These are phyloP conservation scores for Takifugu flavidus DNA, from an alignment of 2,113 vertebrate genomes.

Conservation along the genomic window DNA sequence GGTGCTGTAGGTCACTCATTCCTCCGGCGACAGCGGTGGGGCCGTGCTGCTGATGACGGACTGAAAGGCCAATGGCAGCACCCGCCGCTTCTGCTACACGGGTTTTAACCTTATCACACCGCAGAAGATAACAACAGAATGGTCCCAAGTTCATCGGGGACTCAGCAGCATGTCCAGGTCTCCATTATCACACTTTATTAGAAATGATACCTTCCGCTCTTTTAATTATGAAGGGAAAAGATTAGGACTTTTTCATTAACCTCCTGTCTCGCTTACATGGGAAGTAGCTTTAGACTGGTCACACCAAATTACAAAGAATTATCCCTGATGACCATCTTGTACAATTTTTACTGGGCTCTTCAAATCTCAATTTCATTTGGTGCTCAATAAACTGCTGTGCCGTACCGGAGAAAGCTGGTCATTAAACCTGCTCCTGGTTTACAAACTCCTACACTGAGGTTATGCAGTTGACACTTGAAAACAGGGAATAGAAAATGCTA, in stretches of 20 bases:
- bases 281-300: slow-evolving; percentile 24
- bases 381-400: background rate
- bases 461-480: too few species aligned
- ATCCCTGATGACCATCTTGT: slow-evolving; percentile 20
- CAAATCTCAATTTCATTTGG: slow-evolving; percentile 26
- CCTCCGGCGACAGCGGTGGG: background rate
- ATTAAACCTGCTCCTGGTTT: slow-evolving; percentile 3
- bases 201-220: slow-evolving; percentile 53
- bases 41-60: too few species aligned
- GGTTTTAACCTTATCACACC: slow-evolving; percentile 27
- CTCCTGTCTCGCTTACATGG: slow-evolving; percentile 26
- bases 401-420: slow-evolving; percentile 3
- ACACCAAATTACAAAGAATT: slow-evolving; percentile 28
- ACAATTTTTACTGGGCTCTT: slow-evolving; percentile 12
- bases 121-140: slow-evolving; percentile 17
- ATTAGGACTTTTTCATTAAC: slow-evolving; percentile 56
- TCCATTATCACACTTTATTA: slow-evolving; percentile 46
- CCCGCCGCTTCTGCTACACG: background rate
- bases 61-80: slow-evolving; percentile 3
- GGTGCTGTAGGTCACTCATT: slow-evolving; percentile 1
- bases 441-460: background rate
- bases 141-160: slow-evolving; percentile 28
- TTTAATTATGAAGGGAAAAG: slow-evolving; percentile 41
- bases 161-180: slow-evolving; percentile 30
- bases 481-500: too few species aligned